These are phyloP conservation scores for Pituophis catenifer DNA, from an alignment of 2,113 vertebrate genomes.

Conservation along the genomic window DNA sequence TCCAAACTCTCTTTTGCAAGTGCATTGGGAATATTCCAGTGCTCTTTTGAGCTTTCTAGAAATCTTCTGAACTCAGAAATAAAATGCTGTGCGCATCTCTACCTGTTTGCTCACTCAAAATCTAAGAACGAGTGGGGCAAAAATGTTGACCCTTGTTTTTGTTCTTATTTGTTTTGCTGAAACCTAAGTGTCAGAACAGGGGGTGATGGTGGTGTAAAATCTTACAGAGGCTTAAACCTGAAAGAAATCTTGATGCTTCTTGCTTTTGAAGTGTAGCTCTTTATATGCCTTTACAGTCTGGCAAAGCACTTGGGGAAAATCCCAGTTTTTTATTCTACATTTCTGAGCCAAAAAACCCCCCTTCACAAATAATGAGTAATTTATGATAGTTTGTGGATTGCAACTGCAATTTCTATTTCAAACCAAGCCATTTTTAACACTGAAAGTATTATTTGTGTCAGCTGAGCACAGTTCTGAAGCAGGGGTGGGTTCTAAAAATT, in stretches of 20 bases:
- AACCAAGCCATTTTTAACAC: neutral
- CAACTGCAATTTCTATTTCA: neutral
- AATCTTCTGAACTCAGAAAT: neutral
- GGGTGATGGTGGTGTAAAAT: neutral
- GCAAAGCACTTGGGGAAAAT: neutral
- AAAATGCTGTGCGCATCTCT: neutral
- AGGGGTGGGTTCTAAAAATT: too few species aligned
- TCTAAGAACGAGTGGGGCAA: neutral
- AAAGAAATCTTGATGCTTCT: neutral
- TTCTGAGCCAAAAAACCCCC: neutral
- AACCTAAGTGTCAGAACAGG: neutral
- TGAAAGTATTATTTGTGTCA: neutral
- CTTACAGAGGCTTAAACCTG: neutral
- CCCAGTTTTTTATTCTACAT: neutral
- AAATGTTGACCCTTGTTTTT: neutral
- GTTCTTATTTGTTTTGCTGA: neutral
- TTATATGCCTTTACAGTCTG: neutral
- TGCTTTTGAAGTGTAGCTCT: neutral
- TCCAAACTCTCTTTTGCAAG: neutral
- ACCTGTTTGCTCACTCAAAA: neutral
- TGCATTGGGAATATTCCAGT: neutral
- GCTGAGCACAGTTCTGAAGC: neutral
- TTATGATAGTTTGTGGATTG: neutral
- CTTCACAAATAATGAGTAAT: neutral
- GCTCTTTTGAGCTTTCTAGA: neutral